These are phyloP conservation scores for Iphiclides podalirius DNA, from an alignment of 2,888 invertebrate species.

Conservation along the genomic window DNA sequence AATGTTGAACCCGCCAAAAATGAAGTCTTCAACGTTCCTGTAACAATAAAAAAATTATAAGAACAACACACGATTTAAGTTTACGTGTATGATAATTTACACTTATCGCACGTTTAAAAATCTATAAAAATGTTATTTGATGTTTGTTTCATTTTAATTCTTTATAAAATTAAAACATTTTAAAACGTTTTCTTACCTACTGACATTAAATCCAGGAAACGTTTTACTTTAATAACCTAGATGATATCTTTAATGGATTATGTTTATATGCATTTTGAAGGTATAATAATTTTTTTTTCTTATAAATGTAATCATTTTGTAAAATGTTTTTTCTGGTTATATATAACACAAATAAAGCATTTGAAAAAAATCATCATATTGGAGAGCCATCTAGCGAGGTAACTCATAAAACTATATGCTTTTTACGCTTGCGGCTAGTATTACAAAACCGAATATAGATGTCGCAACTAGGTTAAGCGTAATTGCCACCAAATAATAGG, in stretches of 20 bases:
- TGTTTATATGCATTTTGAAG: no score
- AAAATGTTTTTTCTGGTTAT: no score
- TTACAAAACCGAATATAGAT: conserved; percentile 37
- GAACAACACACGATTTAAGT: neutral
- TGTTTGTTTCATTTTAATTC: neutral
- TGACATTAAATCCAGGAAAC: no score
- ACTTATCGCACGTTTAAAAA: no score
- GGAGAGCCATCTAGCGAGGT: conserved; percentile 43
- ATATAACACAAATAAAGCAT: no score
- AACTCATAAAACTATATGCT: conserved; percentile 28
- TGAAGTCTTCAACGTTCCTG: conserved; percentile 90
- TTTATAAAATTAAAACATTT: no score
- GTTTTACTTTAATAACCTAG: no score
- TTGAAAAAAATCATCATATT: no score
- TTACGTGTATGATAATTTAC: neutral
- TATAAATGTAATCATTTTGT: no score
- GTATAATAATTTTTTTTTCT: no score
- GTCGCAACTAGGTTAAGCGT: conserved; percentile 38
- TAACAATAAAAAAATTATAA: conserved; percentile 38
- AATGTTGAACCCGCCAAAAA: conserved; percentile 90
- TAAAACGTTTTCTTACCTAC: no score
- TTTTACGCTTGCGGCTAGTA: neutral
- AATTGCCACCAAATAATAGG: neutral
- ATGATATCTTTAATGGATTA: no score
- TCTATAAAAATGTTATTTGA: neutral